Evolutionary conservation across 1,140 invertebrate genomes (phyloP), one percentile per base, ranked within the genome.

Genomic region (Eriosoma lanigerum): DNA sequence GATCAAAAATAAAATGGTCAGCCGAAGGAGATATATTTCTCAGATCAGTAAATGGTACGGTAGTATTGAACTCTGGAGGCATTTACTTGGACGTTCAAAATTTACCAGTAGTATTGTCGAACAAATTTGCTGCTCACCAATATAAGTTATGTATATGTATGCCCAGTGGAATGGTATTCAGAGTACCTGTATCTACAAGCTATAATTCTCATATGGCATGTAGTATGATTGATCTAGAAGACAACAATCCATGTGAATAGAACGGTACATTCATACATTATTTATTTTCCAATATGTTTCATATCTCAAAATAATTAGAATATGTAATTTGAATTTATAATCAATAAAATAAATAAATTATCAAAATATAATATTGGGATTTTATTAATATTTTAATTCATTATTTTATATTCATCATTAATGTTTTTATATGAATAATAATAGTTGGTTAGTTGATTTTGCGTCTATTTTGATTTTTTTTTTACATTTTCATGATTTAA

Each of bases 101-200:
- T 81, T 88, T 95, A 62, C 93, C 93, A 0, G 88, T 93, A 46
- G 91, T 81, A 87, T 0, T 84, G 21, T 56, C 75, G 1, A 82
- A 81, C n/a, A 56, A 82, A 46, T 46, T 38, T 82, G n/a, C 80
- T 44, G 81, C 82, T 10, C 82, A 84, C 0, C 93, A 95, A 84
- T 96, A 91, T 84, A 95, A 95, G 87, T 87, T 96, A 3, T 96
- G 94, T 82, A 90, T 95, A 2, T 96, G 94, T 84, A 95, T 95
- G 93, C 93, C 94, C 0, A 88, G 91, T 81, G 94, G 94, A 0
- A 93, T 92, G 84, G 84, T 96, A 10, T 96, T 94, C 83, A 88
- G 90, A 82, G 88, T 96, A 5, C 90, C 91, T 0, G 89, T 93
- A 4, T 89, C 89, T 17, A 87, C 85, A 4, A 89, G 87, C 21